Percentiles rank a stretch among this genome's conserved stretches.
These are phyloP conservation scores for Dromius quadrimaculatus DNA, from an alignment of 2,888 invertebrate species.

Conservation along the genomic window DNA sequence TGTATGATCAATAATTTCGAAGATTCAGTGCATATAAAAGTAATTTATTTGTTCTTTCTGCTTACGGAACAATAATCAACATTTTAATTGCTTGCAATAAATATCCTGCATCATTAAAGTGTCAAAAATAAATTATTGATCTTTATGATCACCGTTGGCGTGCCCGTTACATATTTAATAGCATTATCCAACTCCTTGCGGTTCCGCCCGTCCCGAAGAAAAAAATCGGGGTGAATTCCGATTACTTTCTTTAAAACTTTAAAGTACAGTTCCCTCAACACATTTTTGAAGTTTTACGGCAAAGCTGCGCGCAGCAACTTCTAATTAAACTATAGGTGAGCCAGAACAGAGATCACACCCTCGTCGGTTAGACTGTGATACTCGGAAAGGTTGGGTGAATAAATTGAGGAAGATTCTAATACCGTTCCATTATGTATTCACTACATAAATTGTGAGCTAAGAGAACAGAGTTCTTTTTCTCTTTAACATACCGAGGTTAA, in stretches of 20 bases:
- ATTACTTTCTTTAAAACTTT: conserved; percentile 47
- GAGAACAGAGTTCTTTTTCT: conserved; percentile 35
- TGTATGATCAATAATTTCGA: too few species aligned
- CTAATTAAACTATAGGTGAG: conserved; percentile 53
- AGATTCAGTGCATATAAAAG: too few species aligned
- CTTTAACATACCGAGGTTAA: conserved; percentile 25
- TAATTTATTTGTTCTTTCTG: too few species aligned
- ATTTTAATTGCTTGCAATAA: neutral
- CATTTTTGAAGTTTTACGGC: conserved; percentile 53
- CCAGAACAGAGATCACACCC: conserved; percentile 45
- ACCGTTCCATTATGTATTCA: conserved; percentile 48
- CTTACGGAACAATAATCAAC: neutral
- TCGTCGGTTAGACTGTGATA: conserved; percentile 40
- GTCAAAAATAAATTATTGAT: neutral
- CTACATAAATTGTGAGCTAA: conserved; percentile 52
- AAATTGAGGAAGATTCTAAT: conserved; percentile 27
- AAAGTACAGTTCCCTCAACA: conserved; percentile 50
- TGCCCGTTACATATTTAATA: neutral
- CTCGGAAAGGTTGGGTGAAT: neutral
- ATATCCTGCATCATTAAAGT: neutral
- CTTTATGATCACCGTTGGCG: neutral
- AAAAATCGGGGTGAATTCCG: conserved; percentile 42
- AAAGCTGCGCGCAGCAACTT: conserved; percentile 11
- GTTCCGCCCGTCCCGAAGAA: conserved; percentile 4
- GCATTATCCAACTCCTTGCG: neutral